A percentile compares a stretch with the other conserved stretches of the same genome.
phyloP scores from a whole-genome alignment of 2,888 invertebrate genomes.

The Labia minor region DNA sequence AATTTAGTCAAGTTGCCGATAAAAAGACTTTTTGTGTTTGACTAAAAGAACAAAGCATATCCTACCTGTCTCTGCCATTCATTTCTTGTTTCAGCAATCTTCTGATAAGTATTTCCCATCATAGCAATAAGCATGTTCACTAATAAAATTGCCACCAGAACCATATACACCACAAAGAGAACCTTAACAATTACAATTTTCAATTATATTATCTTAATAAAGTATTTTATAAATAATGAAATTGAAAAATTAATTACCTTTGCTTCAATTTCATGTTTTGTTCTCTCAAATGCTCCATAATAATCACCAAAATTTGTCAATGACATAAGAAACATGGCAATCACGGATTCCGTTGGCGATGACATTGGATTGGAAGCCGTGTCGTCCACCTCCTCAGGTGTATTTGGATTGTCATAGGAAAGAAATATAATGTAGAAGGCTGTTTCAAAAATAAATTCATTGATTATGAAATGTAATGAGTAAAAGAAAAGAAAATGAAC shows the following conservation, averaged over 20 bases:
- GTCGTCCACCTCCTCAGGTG: conserved; percentile 73
- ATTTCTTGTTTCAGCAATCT: conserved; percentile 91
- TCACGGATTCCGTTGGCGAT: conserved; percentile 85
- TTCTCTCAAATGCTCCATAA: conserved; percentile 79
- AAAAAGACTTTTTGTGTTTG: too few relatives aligned
- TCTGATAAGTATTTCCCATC: conserved; percentile 99
- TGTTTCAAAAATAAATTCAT: too few relatives aligned
- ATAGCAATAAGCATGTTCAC: conserved; percentile 98
- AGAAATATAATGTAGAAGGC: conserved; percentile 86
- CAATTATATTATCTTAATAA: background rate
- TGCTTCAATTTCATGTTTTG: conserved; percentile 77
- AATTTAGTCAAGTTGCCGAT: too few relatives aligned
- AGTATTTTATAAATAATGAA: background rate
- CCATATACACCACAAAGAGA: conserved; percentile 94
- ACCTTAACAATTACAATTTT: conserved; percentile 43
- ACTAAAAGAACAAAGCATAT: too few relatives aligned
- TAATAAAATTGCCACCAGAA: conserved; percentile 84
- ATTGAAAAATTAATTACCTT: conserved; percentile 52
- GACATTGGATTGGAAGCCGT: conserved; percentile 76
- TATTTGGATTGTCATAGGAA: conserved; percentile 73
- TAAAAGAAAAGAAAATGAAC: background rate
- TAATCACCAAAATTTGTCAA: conserved; percentile 93
- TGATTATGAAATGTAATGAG: background rate
- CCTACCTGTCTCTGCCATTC: conserved; percentile 88
- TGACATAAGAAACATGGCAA: conserved; percentile 98